Base-by-base conservation (phyloP, 2,888 invertebrate genomes). In the Eudemis profundana region DNA sequence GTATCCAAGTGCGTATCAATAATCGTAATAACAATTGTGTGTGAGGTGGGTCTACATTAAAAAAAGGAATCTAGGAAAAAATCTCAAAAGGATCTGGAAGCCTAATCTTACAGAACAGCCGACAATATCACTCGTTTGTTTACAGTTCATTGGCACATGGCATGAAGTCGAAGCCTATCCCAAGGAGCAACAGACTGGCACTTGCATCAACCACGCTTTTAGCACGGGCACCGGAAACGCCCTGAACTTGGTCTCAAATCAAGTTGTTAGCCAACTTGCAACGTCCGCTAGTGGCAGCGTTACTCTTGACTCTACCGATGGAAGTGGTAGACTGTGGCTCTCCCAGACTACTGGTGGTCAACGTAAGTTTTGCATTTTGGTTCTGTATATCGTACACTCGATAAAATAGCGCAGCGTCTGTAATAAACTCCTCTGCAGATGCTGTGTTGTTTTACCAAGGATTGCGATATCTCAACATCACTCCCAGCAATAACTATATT, bases 131-230 rank as follows among this genome's bases (percentile, higher is more conserved):
- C 8, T 53, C n/a, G 4, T 40, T 17, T 56, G 29, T 29, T 42
- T 3, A 42, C 78, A 93, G 93, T 93, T 90, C 73, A 70, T 89
- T 66, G 94, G 94, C 19, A 89, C 87, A 75, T 94, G 94, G 94
- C 94, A 92, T 76, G 94, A 94, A 79, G 87, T 88, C 15, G 67
- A 62, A 17, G 67, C 69, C 14, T 71, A 71, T 64, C 93, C 93
- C 71, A 89, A 93, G 8, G 67, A 93, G 27, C 92, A 93, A 73
- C 91, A 94, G 80, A 44, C 64, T 8, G 93, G 89, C 10, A 93
- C 57, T 14, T 64, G 64, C 17, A 57, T 64, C 17, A 57, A 64
- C 44, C 64, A 64, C 19, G 64, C 1, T 0, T 59, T 57, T 23
- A 44, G 42, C 15, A 4, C 42, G 42, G 19, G 14, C 40, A n/a